Percentiles rank a stretch among this genome's conserved stretches.
Evolutionary conservation across 2,797 vertebrate species (phyloP).

Genomic region (Pelodytes ibericus): DNA sequence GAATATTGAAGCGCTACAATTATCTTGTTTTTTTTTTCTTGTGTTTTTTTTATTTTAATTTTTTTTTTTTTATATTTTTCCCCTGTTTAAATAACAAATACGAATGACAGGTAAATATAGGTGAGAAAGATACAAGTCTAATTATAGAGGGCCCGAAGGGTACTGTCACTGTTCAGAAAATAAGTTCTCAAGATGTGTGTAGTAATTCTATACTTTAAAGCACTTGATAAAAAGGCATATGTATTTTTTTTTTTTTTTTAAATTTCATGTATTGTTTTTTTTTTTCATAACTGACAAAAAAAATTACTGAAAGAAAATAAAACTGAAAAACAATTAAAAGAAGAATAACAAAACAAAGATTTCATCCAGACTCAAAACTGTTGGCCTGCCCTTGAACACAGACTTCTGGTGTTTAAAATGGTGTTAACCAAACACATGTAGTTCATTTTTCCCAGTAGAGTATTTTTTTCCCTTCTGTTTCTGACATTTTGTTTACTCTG

Average conservation of each 20-base stretch:
- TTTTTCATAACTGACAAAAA: conserved; percentile 75
- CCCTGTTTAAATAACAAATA: conserved; percentile 99
- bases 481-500: neutral
- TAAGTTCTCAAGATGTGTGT: conserved; percentile 88
- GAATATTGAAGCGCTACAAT: conserved; percentile 99
- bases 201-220: conserved; percentile 92
- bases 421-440: neutral
- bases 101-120: conserved; percentile 99
- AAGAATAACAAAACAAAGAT: conserved; percentile 58
- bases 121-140: conserved; percentile 99
- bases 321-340: conserved; percentile 64
- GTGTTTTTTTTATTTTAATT: conserved; percentile 32
- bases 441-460: too few species aligned
- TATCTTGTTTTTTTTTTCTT: conserved; percentile 88
- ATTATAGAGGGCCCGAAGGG: conserved; percentile 99
- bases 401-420: neutral
- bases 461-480: neutral
- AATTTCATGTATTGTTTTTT: conserved; percentile 68
- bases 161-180: conserved; percentile 99
- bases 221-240: conserved; percentile 95
- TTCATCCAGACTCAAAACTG: conserved; percentile 73
- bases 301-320: conserved; percentile 76
- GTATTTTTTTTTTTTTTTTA: conserved; percentile 73
- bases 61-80: conserved; percentile 64
- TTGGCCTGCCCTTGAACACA: conserved; percentile 75